These are phyloP conservation scores for Saguinus midas DNA, from an alignment of 2,113 vertebrate genomes.

Conservation along the genomic window DNA sequence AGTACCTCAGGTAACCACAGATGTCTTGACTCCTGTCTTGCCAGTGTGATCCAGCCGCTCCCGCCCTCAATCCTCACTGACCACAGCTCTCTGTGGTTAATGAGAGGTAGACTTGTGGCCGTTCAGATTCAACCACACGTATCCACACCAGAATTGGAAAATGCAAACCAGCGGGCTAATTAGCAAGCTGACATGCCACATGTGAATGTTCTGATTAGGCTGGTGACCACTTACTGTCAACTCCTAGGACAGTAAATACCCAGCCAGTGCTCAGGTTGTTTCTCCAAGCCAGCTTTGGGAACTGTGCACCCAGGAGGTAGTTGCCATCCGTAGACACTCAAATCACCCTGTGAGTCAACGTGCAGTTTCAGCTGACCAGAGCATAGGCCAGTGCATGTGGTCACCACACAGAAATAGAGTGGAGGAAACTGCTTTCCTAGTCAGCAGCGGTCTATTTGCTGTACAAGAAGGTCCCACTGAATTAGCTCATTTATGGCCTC, in stretches of 20 bases:
- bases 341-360: conserved; percentile 27
- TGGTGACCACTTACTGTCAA: neutral
- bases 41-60: neutral
- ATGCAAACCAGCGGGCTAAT: neutral
- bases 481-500: neutral
- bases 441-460: neutral
- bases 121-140: neutral
- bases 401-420: conserved; percentile 48
- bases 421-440: neutral
- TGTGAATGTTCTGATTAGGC: neutral
- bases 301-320: neutral
- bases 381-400: conserved; percentile 14
- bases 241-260: neutral
- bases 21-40: neutral
- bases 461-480: neutral
- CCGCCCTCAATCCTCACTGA: neutral
- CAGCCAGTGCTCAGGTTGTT: neutral
- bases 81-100: neutral
- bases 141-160: neutral
- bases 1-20: neutral
- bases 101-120: neutral
- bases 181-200: neutral
- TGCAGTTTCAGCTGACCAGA: conserved; percentile 5
- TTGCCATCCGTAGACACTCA: conserved; percentile 2
- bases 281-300: neutral